Percentiles rank a stretch among this genome's conserved stretches.
Conservation (phyloP, 1,140 invertebrate genomes). For the Agrypnia vestita region DNA sequence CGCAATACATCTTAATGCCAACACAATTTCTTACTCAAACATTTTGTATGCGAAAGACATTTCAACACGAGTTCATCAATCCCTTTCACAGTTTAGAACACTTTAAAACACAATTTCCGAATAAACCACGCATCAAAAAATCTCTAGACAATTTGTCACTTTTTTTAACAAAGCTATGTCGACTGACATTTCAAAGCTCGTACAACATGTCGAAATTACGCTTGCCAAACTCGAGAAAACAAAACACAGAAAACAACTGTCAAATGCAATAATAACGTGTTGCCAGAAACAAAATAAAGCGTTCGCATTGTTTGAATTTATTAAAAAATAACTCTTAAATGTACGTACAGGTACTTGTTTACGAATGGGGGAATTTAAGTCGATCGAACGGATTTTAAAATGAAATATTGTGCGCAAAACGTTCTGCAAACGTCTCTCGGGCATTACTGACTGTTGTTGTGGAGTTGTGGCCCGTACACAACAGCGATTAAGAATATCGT, state of each 20-base stretch:
- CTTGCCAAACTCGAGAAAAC: not conserved
- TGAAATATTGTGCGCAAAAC: conserved; percentile 7
- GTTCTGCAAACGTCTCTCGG: conserved; percentile 19
- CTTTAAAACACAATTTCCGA: not conserved
- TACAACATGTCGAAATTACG: not conserved
- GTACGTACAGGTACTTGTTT: not conserved
- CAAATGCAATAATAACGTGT: not conserved
- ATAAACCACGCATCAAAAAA: not conserved
- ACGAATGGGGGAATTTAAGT: not conserved
- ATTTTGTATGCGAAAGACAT: not conserved
- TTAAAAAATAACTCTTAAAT: no score
- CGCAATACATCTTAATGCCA: no score
- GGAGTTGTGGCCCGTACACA: not conserved
- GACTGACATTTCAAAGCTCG: conserved; percentile 5
- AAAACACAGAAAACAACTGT: conserved; percentile 5
- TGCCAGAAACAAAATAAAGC: conserved; percentile 13
- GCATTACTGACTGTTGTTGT: conserved; percentile 17
- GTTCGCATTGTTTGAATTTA: no score
- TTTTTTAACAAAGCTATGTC: conserved; percentile 7
- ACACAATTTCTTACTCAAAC: no score
- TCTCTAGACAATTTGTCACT: not conserved
- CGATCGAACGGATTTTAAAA: not conserved
- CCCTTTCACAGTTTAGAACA: conserved; percentile 13
- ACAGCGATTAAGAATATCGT: conserved; percentile 10
- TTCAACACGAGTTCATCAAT: not conserved